phyloP scores from a whole-genome alignment of 2,797 vertebrate species.

The Delichon dasypus region DNA sequence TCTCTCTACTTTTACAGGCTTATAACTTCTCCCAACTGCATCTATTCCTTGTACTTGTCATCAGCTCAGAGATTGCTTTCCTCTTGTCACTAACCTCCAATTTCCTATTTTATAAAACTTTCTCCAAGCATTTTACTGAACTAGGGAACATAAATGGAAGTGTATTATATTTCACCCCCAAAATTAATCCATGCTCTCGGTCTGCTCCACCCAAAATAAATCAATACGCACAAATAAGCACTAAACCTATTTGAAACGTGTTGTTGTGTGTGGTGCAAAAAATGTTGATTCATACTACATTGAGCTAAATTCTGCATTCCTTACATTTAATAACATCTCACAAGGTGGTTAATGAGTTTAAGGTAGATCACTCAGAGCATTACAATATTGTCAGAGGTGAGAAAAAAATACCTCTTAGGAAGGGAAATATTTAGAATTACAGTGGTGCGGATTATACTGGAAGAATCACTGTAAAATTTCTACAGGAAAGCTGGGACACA shows the following conservation, averaged over 20 bases:
- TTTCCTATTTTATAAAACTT: not conserved
- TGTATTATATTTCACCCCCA: not conserved
- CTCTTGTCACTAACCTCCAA: not conserved
- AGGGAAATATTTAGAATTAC: not conserved
- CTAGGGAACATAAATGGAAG: not conserved
- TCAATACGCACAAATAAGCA: not conserved
- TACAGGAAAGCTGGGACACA: not conserved
- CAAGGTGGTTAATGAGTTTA: not conserved
- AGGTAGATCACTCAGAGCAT: not conserved
- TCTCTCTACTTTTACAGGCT: not conserved
- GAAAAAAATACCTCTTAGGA: not conserved
- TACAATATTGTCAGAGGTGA: not conserved
- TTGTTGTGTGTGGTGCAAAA: not conserved
- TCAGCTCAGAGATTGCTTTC: not conserved
- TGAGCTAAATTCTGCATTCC: not conserved
- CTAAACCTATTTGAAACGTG: not conserved
- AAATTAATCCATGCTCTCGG: not conserved
- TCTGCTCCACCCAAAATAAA: not conserved
- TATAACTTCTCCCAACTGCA: not conserved
- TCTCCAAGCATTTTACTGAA: not conserved
- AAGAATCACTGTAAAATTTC: not conserved
- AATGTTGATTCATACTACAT: not conserved
- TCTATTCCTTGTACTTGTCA: not conserved
- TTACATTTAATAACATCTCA: not conserved
- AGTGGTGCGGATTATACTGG: not conserved